Percentiles rank a stretch among this genome's conserved stretches.
Conservation (phyloP, 2,888 invertebrate species). For the Aphodius sticticus region DNA sequence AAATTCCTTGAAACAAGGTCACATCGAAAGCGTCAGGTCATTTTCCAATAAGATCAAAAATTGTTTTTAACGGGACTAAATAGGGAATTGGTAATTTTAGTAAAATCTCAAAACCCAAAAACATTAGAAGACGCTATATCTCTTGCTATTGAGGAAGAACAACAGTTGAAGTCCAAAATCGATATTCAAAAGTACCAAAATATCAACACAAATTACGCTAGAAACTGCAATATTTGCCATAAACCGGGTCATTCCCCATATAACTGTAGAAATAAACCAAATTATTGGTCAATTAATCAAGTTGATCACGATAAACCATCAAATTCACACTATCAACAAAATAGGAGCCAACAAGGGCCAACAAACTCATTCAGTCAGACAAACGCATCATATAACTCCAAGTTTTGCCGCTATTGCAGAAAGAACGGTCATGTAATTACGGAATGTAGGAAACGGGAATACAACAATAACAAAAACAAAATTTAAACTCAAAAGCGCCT, state of each 20-base stretch:
- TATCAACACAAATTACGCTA: slow-evolving; percentile 17
- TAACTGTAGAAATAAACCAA: slow-evolving; percentile 25
- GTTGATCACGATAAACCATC: slow-evolving; percentile 20
- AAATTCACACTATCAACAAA: neutral
- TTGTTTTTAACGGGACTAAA: slow-evolving; percentile 49
- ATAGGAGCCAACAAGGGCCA: neutral
- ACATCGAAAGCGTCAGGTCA: slow-evolving; percentile 43
- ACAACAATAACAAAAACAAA: slow-evolving; percentile 37
- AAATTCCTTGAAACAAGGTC: slow-evolving; percentile 45
- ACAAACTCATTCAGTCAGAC: neutral
- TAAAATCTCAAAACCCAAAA: slow-evolving; percentile 48
- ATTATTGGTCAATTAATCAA: slow-evolving; percentile 40
- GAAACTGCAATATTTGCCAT: slow-evolving; percentile 27
- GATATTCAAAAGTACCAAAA: slow-evolving; percentile 25
- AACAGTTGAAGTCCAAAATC: slow-evolving; percentile 35
- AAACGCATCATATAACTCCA: slow-evolving; percentile 11
- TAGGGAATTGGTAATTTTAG: slow-evolving; percentile 46
- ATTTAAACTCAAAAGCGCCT: slow-evolving; percentile 27
- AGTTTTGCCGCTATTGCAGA: slow-evolving; percentile 39
- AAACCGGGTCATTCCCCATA: slow-evolving; percentile 28
- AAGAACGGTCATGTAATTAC: slow-evolving; percentile 37
- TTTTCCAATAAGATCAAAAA: slow-evolving; percentile 48
- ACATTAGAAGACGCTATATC: slow-evolving; percentile 48
- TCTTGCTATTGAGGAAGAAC: slow-evolving; percentile 47
- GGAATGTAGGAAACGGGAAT: slow-evolving; percentile 41